Percentiles rank a stretch among this genome's conserved stretches.
Conservation (phyloP, 2,113 vertebrate species). For the Cranoglanis bouderius region DNA sequence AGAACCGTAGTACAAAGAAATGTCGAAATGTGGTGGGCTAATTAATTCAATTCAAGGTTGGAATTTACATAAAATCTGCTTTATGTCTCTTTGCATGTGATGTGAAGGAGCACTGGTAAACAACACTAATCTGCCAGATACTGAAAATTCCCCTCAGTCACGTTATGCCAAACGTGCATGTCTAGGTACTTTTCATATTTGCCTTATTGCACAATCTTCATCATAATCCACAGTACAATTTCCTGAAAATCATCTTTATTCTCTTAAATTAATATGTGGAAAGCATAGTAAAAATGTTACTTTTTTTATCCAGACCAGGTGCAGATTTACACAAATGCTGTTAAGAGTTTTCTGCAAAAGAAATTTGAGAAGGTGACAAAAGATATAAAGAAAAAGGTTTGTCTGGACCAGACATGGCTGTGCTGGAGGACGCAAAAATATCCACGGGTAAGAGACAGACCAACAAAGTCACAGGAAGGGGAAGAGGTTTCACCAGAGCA, state of each 20-base stretch:
- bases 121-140: not conserved
- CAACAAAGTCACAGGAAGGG: constrained; percentile 46
- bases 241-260: not conserved
- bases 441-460: constrained; percentile 55
- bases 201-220: not conserved
- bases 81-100: not conserved
- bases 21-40: not conserved
- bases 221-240: not conserved
- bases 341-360: constrained; percentile 55
- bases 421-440: constrained; percentile 65
- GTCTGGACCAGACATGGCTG: constrained; percentile 73
- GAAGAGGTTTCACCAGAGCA: constrained; percentile 67
- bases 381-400: constrained; percentile 48
- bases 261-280: not conserved
- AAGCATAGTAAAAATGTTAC: constrained; percentile 2
- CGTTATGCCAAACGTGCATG: constrained; percentile 41
- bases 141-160: not conserved
- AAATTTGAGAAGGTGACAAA: constrained; percentile 59
- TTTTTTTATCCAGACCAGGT: constrained; percentile 69
- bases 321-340: constrained; percentile 64
- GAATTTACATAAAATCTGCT: constrained; percentile 20
- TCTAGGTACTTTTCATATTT: constrained; percentile 44
- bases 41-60: not conserved
- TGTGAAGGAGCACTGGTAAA: constrained; percentile 28
- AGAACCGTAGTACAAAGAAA: not conserved